phyloP scores from a whole-genome alignment of 1,140 invertebrate species.

The Drosophila ironensis region DNA sequence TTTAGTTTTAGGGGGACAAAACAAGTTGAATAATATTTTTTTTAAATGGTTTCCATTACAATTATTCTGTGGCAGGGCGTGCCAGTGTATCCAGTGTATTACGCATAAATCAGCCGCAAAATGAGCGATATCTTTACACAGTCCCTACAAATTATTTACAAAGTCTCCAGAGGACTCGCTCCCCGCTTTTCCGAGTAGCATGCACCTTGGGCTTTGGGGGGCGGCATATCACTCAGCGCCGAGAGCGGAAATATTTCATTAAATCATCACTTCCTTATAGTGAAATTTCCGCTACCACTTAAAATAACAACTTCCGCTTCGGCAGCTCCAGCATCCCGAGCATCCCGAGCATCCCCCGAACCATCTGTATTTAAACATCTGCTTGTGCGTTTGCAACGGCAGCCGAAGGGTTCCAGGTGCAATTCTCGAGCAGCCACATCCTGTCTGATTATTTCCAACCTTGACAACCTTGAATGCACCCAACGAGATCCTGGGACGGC shows the following conservation, averaged over 20 bases:
- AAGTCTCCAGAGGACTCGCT: conserved; percentile 19
- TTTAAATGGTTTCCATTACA: not conserved
- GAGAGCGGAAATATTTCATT: conserved; percentile 70
- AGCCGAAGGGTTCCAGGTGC: conserved; percentile 41
- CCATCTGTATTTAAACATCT: not conserved
- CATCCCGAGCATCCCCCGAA: not conserved
- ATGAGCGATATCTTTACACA: conserved; percentile 54
- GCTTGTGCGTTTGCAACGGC: not conserved
- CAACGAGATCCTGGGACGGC: not conserved
- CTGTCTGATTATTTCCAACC: conserved; percentile 5
- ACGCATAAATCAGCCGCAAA: conserved; percentile 69
- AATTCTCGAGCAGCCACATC: not conserved
- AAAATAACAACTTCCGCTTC: conserved; percentile 75
- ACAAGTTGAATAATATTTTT: not conserved
- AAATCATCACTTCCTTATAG: conserved; percentile 72
- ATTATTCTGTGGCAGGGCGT: too few relatives aligned
- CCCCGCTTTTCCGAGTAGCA: too few relatives aligned
- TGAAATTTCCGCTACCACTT: conserved; percentile 75
- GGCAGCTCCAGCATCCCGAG: conserved; percentile 39
- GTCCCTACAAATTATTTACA: conserved; percentile 65
- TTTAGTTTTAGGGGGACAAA: too few relatives aligned
- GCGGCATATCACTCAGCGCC: not conserved
- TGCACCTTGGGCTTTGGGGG: too few relatives aligned
- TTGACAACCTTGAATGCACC: not conserved
- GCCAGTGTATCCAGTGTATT: not conserved